A percentile compares a stretch with the other conserved stretches of the same genome.
Conservation (phyloP, 2,113 vertebrate species). For the Crotalus tigris region DNA sequence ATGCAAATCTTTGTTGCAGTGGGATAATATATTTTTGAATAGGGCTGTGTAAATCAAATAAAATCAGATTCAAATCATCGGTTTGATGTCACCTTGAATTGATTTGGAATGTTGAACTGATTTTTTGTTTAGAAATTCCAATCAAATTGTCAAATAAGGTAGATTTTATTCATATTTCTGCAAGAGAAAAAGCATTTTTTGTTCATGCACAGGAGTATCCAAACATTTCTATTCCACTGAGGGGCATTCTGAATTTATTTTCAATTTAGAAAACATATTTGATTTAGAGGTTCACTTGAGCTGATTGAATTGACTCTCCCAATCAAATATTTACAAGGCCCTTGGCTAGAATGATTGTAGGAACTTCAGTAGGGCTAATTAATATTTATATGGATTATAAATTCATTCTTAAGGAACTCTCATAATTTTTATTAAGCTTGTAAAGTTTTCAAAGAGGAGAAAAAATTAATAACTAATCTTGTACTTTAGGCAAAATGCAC, state of each 20-base stretch:
- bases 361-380: background rate
- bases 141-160: background rate
- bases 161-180: background rate
- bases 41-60: background rate
- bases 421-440: background rate
- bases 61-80: background rate
- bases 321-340: background rate
- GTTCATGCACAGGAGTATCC: background rate
- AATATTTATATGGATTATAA: background rate
- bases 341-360: background rate
- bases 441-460: background rate
- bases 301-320: background rate
- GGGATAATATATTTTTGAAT: background rate
- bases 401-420: background rate
- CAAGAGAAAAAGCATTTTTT: background rate
- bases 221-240: background rate
- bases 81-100: background rate
- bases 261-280: background rate
- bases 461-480: background rate
- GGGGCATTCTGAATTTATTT: background rate
- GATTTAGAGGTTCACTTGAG: background rate
- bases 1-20: background rate
- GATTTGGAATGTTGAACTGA: background rate
- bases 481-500: background rate
- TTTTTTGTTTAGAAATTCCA: background rate